These are phyloP conservation scores for Calliopum simillimum DNA, from an alignment of 2,888 invertebrate species.

Conservation along the genomic window DNA sequence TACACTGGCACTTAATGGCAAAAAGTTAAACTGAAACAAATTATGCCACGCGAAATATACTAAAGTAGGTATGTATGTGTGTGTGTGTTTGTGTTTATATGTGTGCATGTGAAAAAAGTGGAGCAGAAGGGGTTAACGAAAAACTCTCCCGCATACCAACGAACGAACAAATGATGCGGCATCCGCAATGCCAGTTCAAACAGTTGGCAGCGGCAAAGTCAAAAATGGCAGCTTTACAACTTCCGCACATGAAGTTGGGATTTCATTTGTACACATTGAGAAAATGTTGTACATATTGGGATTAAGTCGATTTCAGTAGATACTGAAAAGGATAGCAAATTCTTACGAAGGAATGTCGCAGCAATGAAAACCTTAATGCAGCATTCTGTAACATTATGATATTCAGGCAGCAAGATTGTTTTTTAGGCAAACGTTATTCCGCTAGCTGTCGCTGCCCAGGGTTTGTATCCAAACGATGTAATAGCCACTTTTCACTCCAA, in stretches of 20 bases:
- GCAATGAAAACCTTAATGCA: too few species aligned
- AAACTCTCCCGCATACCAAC: neutral
- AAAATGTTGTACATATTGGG: too few species aligned
- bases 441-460: too few species aligned
- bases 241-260: slow-evolving; percentile 49
- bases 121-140: neutral
- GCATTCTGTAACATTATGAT: too few species aligned
- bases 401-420: too few species aligned
- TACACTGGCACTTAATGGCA: neutral
- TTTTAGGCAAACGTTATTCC: too few species aligned
- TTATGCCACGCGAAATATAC: slow-evolving; percentile 29
- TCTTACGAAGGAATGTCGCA: too few species aligned
- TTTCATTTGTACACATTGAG: too few species aligned
- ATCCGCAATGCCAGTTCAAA: neutral
- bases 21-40: slow-evolving; percentile 39
- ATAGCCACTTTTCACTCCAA: too few species aligned
- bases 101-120: neutral
- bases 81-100: neutral
- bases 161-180: neutral
- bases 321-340: too few species aligned
- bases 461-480: too few species aligned
- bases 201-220: slow-evolving; percentile 5
- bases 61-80: neutral
- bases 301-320: too few species aligned
- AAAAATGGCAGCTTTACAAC: slow-evolving; percentile 64